Evolutionary conservation across 92 coral and sea anemone species (phyloP), one percentile per base, ranked within the genome.

Genomic region (Bergia sp.): DNA sequence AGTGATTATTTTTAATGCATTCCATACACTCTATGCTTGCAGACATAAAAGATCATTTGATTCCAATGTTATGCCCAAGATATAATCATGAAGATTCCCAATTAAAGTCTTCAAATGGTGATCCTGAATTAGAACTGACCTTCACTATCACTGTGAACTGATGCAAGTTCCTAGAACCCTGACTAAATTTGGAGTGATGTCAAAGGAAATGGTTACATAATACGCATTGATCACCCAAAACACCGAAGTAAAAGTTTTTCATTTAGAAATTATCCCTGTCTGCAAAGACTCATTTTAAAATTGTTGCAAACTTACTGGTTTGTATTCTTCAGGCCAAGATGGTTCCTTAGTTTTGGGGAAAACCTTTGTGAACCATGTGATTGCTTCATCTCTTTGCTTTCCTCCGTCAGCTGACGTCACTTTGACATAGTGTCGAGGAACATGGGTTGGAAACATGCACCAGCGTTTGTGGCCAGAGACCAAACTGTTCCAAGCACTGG

Each of bases 401-500:
- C 98, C 99, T 18, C 99, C 99, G 39, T 97, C 98, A 18, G 86
- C 66, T 16, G 95, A 88, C 1, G 96, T 83, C 57, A 97, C 94
- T 85, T 97, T 97, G 12, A 97, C 88, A 18, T 90, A 81, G 20
- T 97, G 98, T 58, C 94, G 91, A 16, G 99, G 99, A 15, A 95
- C 98, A 73, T 92, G 89, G 37, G 99, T 97, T 11, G 99, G 99
- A 79, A 97, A 97, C 94, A 97, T 81, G 43, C 94, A 94, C 99
- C 99, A 97, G 80, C 99, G 96, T 66, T 97, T 97, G 88, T 95
- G 98, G 10, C 99, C 99, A 69, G 94, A 90, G 21, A 97, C 85
- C 67, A 97, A 85, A 86, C 99, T 95, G 93, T 97, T 97, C 99
- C 99, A 97, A 23, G 99, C 99, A 80, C 99, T 96, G 0, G 99